Conservation (phyloP, 2,797 vertebrate species). For the Lates japonicus region DNA sequence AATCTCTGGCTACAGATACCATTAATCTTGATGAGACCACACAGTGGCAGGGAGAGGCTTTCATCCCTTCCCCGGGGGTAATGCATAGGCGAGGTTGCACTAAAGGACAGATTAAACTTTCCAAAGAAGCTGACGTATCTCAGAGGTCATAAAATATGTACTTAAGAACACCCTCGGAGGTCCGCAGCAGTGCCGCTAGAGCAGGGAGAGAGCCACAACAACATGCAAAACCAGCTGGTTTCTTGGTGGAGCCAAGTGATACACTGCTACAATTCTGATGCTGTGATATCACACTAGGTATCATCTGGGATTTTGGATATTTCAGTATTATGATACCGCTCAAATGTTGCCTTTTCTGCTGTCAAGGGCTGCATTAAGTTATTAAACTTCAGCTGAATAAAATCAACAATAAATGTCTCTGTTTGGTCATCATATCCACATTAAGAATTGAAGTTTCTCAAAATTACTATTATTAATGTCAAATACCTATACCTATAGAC, state of each 20-base stretch:
- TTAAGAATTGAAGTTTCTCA: not conserved
- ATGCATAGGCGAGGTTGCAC: conserved; percentile 33
- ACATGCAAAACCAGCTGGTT: conserved; percentile 11
- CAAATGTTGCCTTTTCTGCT: conserved; percentile 16
- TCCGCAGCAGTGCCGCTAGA: not conserved
- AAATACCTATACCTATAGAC: not conserved
- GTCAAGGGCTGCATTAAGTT: not conserved
- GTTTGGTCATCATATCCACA: not conserved
- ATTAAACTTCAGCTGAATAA: not conserved
- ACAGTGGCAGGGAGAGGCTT: conserved; percentile 49
- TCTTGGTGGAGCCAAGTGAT: not conserved
- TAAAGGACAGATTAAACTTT: conserved; percentile 61
- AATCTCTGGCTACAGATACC: conserved; percentile 51
- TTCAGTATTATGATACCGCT: conserved; percentile 11
- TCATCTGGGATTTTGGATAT: conserved; percentile 2
- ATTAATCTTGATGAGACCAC: conserved; percentile 67
- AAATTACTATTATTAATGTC: not conserved
- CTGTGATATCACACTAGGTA: not conserved
- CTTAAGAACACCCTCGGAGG: conserved; percentile 28
- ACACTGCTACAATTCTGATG: not conserved
- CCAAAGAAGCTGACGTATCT: conserved; percentile 39
- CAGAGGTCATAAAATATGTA: conserved; percentile 67
- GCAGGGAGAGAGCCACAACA: conserved; percentile 4
- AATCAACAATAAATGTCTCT: conserved; percentile 6
- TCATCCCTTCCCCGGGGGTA: conserved; percentile 48